Evolutionary conservation across 2,797 vertebrate species (phyloP), one percentile per base, ranked within the genome.

Genomic region (Cynodonichthys magdalenae): DNA sequence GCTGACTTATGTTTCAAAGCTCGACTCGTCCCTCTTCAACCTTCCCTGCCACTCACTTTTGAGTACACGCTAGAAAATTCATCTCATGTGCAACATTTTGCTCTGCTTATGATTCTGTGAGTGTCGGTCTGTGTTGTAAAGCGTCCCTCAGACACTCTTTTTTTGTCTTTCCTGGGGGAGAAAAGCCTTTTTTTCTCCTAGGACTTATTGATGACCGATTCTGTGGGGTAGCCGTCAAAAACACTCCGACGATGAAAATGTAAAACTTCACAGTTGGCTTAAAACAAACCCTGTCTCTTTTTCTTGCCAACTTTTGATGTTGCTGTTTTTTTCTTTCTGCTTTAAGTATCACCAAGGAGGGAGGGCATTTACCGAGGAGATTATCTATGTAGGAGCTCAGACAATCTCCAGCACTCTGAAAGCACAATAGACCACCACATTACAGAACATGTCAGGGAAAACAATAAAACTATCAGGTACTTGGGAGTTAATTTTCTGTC

Each of bases 301-400:
- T 41, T 63, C 62, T 36, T 61, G 71, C 42, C 57, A 69, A 59
- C 74, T 50, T 75, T 65, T 63, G 68, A 71, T 69, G 67, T 62
- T 79, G 61, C 66, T 53, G 66, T n/a, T 63, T 61, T 73, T 80
- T 64, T 77, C 50, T 85, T 78, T 53, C 31, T 31, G 24, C 24
- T 24, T 24, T 14, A 69, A 85, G 79, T 75, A 77, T 61, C 64
- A 77, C 20, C n/a, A 57, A 78, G 61, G 64, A 61, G 62, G 46
- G 45, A 70, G 55, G 64, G 49, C 69, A 80, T 86, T 89, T 86
- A 87, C 61, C 46, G 71, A 75, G 59, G 73, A 87, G 80, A 88
- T 89, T 86, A 91, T 76, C 66, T 83, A 82, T 84, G 71, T 77
- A 66, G 67, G 59, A 62, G 56, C 68, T 85, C 63, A 74, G 75